Conservation (phyloP, 2,797 vertebrate species). For the Botia kubotai region DNA sequence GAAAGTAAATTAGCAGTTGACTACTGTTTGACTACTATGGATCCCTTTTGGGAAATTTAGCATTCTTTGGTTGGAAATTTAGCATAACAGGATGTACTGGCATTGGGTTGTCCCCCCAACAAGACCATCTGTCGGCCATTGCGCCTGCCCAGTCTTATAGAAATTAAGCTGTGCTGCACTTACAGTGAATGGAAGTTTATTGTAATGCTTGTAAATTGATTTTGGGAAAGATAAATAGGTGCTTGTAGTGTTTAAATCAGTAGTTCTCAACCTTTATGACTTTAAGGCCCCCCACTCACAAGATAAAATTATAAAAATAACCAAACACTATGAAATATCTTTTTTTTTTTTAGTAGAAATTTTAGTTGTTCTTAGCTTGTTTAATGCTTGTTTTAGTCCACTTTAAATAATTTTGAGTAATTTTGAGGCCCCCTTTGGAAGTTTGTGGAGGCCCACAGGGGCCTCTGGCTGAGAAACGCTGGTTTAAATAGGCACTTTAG, state of each 20-base stretch:
- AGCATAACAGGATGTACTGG: conserved; percentile 64
- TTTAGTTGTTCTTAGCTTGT: too few relatives aligned
- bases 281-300: too few relatives aligned
- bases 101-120: conserved; percentile 56
- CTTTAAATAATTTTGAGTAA: too few relatives aligned
- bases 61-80: conserved; percentile 66
- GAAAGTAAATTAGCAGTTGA: conserved; percentile 62
- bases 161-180: conserved; percentile 61
- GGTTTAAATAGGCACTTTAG: conserved; percentile 32
- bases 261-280: neutral
- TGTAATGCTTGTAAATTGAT: conserved; percentile 47
- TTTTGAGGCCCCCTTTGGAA: too few relatives aligned
- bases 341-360: too few relatives aligned
- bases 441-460: too few relatives aligned
- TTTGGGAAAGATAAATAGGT: neutral
- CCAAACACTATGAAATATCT: too few relatives aligned
- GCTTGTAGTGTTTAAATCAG: neutral
- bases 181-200: conserved; percentile 56
- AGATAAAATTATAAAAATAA: too few relatives aligned
- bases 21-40: conserved; percentile 53
- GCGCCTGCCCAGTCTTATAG: conserved; percentile 59
- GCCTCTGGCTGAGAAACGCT: too few relatives aligned
- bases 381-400: too few relatives aligned
- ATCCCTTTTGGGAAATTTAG: conserved; percentile 66
- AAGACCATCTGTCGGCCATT: conserved; percentile 64